These are phyloP conservation scores for Melipona quadrifasciata DNA, from an alignment of 1,140 invertebrate genomes.

Conservation along the genomic window DNA sequence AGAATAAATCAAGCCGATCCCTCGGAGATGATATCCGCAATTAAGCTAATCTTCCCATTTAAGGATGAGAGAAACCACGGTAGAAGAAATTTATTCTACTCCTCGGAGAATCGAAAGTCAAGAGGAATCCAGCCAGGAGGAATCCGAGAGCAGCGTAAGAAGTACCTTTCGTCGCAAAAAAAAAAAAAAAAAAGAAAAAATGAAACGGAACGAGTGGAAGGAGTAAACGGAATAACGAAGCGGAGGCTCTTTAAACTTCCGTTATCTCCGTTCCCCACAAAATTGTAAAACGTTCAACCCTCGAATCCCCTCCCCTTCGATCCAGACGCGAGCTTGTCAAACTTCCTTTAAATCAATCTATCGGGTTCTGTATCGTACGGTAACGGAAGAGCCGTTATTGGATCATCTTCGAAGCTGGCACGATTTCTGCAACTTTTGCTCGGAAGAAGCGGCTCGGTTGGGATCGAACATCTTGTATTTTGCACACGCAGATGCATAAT, in stretches of 20 bases:
- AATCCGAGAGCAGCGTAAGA: neutral
- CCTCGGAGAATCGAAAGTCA: neutral
- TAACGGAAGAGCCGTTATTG: neutral
- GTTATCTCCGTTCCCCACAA: slow-evolving; percentile 5
- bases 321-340: neutral
- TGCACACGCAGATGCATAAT: neutral
- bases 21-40: neutral
- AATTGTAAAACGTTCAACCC: slow-evolving; percentile 23
- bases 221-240: slow-evolving; percentile 34
- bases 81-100: neutral
- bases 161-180: neutral
- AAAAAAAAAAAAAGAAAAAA: neutral
- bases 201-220: neutral
- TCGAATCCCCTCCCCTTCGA: neutral
- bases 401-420: neutral
- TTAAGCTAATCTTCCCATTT: neutral
- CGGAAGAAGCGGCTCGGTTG: neutral
- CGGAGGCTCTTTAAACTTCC: slow-evolving; percentile 26
- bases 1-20: neutral
- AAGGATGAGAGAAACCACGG: neutral
- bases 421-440: neutral
- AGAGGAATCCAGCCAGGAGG: neutral
- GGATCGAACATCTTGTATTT: neutral
- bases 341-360: neutral
- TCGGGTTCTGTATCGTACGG: neutral